Evolutionary conservation across 1,140 invertebrate genomes (phyloP).

Genomic region (Hydropsyche tenuis): DNA sequence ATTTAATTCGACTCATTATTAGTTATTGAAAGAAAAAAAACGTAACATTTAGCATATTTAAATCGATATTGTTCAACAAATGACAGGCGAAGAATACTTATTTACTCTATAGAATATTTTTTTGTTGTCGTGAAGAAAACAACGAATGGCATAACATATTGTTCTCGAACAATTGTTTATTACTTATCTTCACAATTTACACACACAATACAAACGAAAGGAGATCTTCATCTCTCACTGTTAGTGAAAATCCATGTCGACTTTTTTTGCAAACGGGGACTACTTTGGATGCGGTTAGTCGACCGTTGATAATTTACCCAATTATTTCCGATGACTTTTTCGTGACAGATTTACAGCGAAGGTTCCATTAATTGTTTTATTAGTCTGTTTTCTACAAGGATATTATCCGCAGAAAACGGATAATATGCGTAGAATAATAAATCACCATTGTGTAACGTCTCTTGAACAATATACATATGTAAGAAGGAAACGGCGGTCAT

Average conservation of each 20-base stretch:
- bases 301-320: conserved; percentile 26
- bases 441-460: background rate
- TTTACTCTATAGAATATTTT: too few species aligned
- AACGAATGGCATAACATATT: too few species aligned
- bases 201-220: background rate
- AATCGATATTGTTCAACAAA: too few species aligned
- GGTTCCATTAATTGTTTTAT: conserved; percentile 16
- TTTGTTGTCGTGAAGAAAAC: too few species aligned
- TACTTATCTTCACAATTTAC: background rate
- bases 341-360: conserved; percentile 33
- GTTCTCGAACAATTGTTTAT: background rate
- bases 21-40: too few species aligned
- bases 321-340: background rate
- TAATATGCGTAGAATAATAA: background rate
- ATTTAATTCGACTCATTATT: too few species aligned
- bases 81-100: too few species aligned
- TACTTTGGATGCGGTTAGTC: conserved; percentile 11
- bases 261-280: background rate
- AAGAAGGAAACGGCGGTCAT: too few species aligned
- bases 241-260: background rate
- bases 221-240: conserved; percentile 15
- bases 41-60: too few species aligned
- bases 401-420: background rate
- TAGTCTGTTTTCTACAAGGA: conserved; percentile 10
- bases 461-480: too few species aligned